Evolutionary conservation across 2,797 vertebrate species (phyloP).

Genomic region (Enteromius thamalakanensis): DNA sequence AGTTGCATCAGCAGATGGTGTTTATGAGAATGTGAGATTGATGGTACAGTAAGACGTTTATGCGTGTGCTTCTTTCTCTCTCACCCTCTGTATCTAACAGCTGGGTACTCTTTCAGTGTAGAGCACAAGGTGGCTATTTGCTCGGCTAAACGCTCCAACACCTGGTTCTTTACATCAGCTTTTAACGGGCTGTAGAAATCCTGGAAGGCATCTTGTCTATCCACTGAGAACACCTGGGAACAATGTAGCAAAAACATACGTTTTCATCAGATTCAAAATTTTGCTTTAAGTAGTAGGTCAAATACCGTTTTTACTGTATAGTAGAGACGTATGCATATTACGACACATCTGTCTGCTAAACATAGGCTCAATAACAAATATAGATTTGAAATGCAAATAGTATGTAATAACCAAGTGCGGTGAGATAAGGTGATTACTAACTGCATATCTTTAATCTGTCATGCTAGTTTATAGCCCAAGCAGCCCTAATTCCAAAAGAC

Average conservation of each 20-base stretch:
- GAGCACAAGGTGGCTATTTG: conserved; percentile 94
- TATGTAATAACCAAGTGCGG: not conserved
- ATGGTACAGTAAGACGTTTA: not conserved
- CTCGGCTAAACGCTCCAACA: conserved; percentile 93
- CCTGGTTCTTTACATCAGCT: conserved; percentile 91
- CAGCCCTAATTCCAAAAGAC: not conserved
- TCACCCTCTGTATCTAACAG: conserved; percentile 93
- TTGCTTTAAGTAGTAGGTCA: not conserved
- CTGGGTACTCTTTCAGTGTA: conserved; percentile 96
- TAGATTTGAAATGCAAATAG: not conserved
- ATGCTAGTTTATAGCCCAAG: not conserved
- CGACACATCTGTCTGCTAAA: not conserved
- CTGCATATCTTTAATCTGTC: not conserved
- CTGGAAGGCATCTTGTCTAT: conserved; percentile 90
- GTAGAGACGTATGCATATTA: not conserved
- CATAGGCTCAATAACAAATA: not conserved
- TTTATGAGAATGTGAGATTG: not conserved
- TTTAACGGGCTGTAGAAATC: conserved; percentile 98
- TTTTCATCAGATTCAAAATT: not conserved
- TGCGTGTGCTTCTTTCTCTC: conserved; percentile 50
- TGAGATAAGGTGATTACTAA: not conserved
- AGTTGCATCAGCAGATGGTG: conserved; percentile 7
- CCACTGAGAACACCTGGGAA: conserved; percentile 73
- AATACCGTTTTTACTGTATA: not conserved
- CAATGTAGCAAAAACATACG: not conserved